A percentile compares a stretch with the other conserved stretches of the same genome.
Conservation (phyloP, 2,113 vertebrate genomes). For the Neoarius graeffei region DNA sequence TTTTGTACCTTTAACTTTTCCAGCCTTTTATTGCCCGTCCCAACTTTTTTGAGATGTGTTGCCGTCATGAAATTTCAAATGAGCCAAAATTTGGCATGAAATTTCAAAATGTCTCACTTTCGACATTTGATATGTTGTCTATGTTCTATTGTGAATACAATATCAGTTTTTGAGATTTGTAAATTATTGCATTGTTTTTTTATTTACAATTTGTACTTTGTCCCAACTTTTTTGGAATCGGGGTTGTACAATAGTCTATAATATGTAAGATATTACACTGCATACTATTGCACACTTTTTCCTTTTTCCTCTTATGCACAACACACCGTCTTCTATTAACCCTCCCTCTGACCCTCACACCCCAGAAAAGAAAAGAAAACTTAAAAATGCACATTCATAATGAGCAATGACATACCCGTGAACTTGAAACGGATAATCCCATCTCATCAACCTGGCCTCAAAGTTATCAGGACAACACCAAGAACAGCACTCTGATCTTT, state of each 20-base stretch:
- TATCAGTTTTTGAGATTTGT: no score
- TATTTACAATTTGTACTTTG: no score
- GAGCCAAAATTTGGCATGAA: no score
- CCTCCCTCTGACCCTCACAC: neutral
- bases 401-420: neutral
- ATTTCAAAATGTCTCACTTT: no score
- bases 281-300: neutral
- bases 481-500: conserved; percentile 37
- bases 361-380: neutral
- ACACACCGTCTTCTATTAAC: neutral
- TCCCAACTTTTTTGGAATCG: no score
- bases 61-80: no score
- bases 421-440: conserved; percentile 1
- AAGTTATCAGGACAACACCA: conserved; percentile 19
- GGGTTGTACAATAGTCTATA: neutral
- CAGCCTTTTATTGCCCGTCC: no score
- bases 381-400: neutral
- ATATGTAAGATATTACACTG: neutral
- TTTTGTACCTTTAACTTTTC: no score
- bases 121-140: no score
- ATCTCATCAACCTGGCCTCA: neutral
- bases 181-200: no score
- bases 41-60: no score
- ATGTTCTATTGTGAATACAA: no score
- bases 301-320: neutral